phyloP scores from a whole-genome alignment of 2,797 vertebrate species.

The Rhabdomys pumilio region DNA sequence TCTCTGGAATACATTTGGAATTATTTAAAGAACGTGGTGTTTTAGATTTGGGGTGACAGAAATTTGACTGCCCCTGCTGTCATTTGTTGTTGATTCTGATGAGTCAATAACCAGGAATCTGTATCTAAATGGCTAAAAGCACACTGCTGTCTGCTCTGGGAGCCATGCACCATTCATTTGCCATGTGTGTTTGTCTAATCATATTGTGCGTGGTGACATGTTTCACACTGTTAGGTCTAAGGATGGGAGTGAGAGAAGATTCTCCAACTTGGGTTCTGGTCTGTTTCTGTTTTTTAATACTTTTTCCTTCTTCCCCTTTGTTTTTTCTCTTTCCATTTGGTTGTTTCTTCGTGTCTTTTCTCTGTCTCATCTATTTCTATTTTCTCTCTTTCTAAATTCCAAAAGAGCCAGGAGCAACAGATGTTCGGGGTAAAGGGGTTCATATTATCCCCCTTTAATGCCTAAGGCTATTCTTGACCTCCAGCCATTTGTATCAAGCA shows the following conservation, averaged over 20 bases:
- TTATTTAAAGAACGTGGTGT: neutral
- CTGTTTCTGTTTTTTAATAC: neutral
- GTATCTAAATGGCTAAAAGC: neutral
- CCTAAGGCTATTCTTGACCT: neutral
- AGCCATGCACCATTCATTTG: neutral
- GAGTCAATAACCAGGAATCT: neutral
- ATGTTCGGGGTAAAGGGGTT: neutral
- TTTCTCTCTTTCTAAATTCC: neutral
- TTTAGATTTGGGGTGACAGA: neutral
- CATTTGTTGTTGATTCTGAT: neutral
- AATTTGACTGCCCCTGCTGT: neutral
- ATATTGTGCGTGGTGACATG: neutral
- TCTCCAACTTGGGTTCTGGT: neutral
- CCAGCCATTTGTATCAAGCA: conserved; percentile 11
- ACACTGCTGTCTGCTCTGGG: neutral
- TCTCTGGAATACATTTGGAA: neutral
- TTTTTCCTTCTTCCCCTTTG: neutral
- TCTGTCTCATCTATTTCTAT: neutral
- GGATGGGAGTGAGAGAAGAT: neutral
- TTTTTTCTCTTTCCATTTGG: conserved; percentile 3
- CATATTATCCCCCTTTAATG: neutral
- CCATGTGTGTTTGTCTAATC: neutral
- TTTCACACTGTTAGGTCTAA: neutral
- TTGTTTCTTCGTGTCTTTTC: neutral
- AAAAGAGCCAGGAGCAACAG: neutral